These are phyloP conservation scores for Alligator sinensis DNA, from an alignment of 2,113 vertebrate genomes.

Conservation along the genomic window DNA sequence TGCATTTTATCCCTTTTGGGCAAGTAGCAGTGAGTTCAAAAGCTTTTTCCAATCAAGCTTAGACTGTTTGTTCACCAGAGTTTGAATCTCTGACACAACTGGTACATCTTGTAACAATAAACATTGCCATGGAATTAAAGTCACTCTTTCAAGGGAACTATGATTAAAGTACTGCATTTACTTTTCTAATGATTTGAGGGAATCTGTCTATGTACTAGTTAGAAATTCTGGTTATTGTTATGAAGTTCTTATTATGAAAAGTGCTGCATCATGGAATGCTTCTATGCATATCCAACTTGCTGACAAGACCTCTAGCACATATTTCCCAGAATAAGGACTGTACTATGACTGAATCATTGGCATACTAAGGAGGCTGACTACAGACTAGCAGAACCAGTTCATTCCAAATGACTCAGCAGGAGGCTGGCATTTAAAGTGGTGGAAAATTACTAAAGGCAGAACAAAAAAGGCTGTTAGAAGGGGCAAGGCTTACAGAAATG, in stretches of 20 bases:
- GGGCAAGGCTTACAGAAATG: neutral
- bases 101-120: conserved; percentile 49
- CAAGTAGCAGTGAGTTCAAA: conserved; percentile 64
- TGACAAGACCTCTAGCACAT: neutral
- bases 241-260: neutral
- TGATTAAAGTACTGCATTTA: conserved; percentile 30
- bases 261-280: neutral
- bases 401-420: neutral
- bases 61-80: conserved; percentile 36
- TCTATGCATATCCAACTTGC: neutral
- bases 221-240: neutral
- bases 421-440: neutral
- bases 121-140: conserved; percentile 29
- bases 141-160: conserved; percentile 35
- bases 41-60: conserved; percentile 54
- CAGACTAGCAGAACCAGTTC: neutral
- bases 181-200: neutral
- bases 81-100: conserved; percentile 51
- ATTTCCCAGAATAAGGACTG: neutral
- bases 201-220: neutral
- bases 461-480: neutral
- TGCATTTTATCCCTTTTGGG: conserved; percentile 56
- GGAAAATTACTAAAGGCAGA: neutral
- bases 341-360: neutral
- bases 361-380: neutral